Evolutionary conservation across 2,797 vertebrate genomes (phyloP), one percentile per base, ranked within the genome.

Genomic region (Melopsittacus undulatus): DNA sequence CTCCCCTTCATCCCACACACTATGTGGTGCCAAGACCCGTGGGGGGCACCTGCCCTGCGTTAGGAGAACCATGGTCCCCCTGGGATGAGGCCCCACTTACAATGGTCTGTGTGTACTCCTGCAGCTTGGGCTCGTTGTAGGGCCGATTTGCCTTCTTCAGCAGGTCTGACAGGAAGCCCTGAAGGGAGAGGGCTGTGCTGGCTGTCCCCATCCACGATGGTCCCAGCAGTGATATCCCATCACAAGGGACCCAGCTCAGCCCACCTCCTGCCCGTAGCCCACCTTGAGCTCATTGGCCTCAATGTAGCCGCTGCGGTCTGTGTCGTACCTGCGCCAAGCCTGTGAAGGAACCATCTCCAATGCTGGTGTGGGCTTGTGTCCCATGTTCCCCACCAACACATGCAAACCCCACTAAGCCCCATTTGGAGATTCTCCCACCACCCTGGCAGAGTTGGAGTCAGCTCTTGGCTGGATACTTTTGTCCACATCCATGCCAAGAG

Each of bases 281-380:
- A 99, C 99, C 99, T 99, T 99, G 79, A 99, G 98, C 97, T 99
- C 99, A 3, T 99, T 99, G 23, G 99, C 98, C 95, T 99, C 99
- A 2, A 99, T 99, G 97, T 99, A 99, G 89, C 99, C 99, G 4
- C 99, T 99, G 67, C 99, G 98, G 97, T 99, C 99, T 2, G 98
- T 99, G 97, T 99, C 99, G 27, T 99, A 99, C 97, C 97, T 98
- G 93, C 99, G 96, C 99, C 99, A 99, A 26, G 99, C 98, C 99
- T 99, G 98, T 7, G 86, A 94, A 5, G 59, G n/a, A 57, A 92
- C 92, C 1, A 1, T 34, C 20, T 2, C 1, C 5, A 56, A 15
- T 1, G 9, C 63, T 9, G 7, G 14, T 0, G 0, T 27, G 52
- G 34, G n/a, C 32, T 86, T 0, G 1, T 48, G 22, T 12, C 40